These are phyloP conservation scores for Xiphydria camelus DNA, from an alignment of 2,888 invertebrate genomes.

Conservation along the genomic window DNA sequence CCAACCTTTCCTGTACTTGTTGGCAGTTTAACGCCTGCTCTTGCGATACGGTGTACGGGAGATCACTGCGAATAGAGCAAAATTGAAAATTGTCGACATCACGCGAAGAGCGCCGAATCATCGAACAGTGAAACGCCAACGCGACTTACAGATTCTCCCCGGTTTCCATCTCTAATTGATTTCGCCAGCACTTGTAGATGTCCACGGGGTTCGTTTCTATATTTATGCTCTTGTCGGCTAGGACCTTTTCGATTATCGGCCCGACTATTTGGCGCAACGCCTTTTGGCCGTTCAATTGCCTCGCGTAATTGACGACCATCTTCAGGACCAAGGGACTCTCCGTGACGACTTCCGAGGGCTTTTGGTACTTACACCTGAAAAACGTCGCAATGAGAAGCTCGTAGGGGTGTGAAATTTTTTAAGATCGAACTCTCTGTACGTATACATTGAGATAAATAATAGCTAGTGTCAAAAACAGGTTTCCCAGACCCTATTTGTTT, in stretches of 20 bases:
- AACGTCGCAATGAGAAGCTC: constrained; percentile 13
- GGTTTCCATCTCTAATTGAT: constrained; percentile 73
- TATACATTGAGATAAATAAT: no score
- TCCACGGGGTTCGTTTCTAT: constrained; percentile 79
- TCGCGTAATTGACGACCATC: constrained; percentile 74
- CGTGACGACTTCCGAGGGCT: constrained; percentile 72
- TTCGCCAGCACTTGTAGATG: constrained; percentile 78
- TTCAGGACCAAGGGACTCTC: constrained; percentile 74
- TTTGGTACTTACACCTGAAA: constrained; percentile 67
- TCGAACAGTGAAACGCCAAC: no score
- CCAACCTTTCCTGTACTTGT: constrained; percentile 67
- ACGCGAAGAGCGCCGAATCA: not conserved
- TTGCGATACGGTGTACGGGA: constrained; percentile 70
- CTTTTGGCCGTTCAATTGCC: constrained; percentile 69
- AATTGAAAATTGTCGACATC: no score
- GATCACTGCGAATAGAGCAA: constrained; percentile 60
- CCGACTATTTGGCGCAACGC: constrained; percentile 71
- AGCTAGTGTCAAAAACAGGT: no score
- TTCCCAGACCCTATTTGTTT: no score
- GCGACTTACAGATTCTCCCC: constrained; percentile 68
- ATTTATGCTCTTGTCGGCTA: constrained; percentile 67
- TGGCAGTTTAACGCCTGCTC: constrained; percentile 71
- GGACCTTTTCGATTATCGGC: constrained; percentile 69
- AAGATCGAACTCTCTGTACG: no score
- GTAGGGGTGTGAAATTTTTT: not conserved